Evolutionary conservation across 1,140 invertebrate species (phyloP), one percentile per base, ranked within the genome.

Genomic region (Samia ricini): DNA sequence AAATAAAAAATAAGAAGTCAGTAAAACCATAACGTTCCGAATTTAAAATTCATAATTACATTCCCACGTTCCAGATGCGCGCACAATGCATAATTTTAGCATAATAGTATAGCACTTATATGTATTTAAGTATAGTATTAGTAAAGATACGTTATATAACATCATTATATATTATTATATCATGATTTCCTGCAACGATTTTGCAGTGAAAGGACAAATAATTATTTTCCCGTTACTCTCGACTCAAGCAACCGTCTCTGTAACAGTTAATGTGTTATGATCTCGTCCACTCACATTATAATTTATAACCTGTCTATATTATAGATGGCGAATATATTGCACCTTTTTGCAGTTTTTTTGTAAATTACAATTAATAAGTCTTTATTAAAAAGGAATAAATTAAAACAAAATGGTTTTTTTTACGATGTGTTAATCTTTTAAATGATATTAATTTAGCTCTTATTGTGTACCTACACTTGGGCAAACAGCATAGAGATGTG

Each of bases 41-140:
- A 42, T 42, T 42, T 42, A 42, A 42, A 42, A 42, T 42, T 42
- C 33, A 15, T 42, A 56, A 65, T 56, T 36, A 20, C 36, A 56
- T 60, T 61, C 63, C 50, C 63, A 65, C 54, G 42, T 54, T 65
- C 58, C 42, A 29, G 21, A 60, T 60, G 51, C 22, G 36, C 26
- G 22, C 29, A 55, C 4, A 50, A 23, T 20, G 52, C 48, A 24
- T 26, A 63, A 29, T 49, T 23, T 1, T 19, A 55, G 52, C 52
- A 55, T 55, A 23, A 23, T 5, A 55, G 0, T 42, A n/a, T n/a
- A n/a, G n/a, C n/a, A n/a, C n/a, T n/a, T n/a, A n/a, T n/a, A n/a
- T n/a, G n/a, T n/a, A n/a, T n/a, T n/a, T n/a, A 15, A 42, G 10
- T 15, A 42, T 42, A 42, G 33, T 42, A 42, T 15, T 42, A 1